These are phyloP conservation scores for Alectoris magna DNA, from an alignment of 2,797 vertebrate species.

Conservation along the genomic window DNA sequence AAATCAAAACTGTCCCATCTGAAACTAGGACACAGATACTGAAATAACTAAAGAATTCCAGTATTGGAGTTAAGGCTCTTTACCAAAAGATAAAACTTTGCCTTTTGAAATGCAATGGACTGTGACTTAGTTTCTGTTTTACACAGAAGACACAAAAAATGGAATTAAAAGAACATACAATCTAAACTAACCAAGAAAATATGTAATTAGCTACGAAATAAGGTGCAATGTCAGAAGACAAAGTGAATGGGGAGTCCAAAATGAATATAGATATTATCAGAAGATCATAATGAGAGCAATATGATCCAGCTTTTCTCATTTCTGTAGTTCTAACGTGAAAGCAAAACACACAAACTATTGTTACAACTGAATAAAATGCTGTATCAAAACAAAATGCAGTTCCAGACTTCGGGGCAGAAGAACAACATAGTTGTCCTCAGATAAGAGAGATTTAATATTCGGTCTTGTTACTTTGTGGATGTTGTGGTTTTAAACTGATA, in stretches of 20 bases:
- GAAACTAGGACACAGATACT: too few relatives aligned
- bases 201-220: neutral
- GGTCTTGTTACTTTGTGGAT: neutral
- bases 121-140: neutral
- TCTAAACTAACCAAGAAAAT: neutral
- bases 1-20: too few relatives aligned
- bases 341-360: neutral
- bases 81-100: neutral
- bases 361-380: neutral
- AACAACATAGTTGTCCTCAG: neutral
- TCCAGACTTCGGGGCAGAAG: neutral
- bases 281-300: neutral
- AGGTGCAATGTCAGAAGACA: neutral
- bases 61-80: neutral
- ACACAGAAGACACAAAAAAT: neutral
- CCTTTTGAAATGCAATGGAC: neutral
- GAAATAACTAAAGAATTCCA: neutral
- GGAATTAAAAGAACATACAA: neutral
- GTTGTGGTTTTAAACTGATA: neutral
- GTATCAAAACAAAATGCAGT: neutral
- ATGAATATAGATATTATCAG: neutral
- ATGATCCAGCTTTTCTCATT: neutral
- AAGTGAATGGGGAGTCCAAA: neutral
- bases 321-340: neutral
- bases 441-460: neutral